Conservation (phyloP, 2,113 vertebrate species). For the Dipodomys stephensi region DNA sequence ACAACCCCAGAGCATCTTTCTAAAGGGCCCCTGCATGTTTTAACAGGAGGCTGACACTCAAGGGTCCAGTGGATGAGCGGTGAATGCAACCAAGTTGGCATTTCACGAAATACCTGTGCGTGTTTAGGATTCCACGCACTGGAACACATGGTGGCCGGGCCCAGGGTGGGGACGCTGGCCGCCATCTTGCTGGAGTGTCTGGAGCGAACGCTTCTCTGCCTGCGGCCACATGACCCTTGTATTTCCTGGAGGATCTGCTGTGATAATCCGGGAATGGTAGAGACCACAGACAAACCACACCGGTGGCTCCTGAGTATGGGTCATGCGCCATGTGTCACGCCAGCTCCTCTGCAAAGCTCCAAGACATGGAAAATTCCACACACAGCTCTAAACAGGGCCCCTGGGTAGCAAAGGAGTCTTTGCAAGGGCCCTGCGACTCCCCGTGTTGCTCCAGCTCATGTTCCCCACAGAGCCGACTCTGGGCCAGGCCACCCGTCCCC, state of each 20-base stretch:
- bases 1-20: neutral
- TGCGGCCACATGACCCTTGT: neutral
- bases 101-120: neutral
- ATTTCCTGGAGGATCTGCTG: neutral
- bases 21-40: neutral
- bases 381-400: neutral
- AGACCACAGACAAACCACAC: neutral
- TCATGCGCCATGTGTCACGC: no score
- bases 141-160: no score
- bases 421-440: neutral
- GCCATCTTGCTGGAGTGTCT: fast-evolving
- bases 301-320: no score
- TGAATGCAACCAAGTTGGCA: neutral
- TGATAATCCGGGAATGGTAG: neutral
- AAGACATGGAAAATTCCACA: neutral
- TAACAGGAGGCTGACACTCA: neutral
- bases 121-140: no score
- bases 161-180: neutral
- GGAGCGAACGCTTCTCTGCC: neutral
- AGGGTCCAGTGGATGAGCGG: neutral
- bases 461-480: neutral
- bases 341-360: no score
- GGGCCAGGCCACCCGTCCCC: neutral
- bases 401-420: neutral
- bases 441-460: neutral